These are phyloP conservation scores for Clanis bilineata DNA, from an alignment of 2,888 invertebrate species.

Conservation along the genomic window DNA sequence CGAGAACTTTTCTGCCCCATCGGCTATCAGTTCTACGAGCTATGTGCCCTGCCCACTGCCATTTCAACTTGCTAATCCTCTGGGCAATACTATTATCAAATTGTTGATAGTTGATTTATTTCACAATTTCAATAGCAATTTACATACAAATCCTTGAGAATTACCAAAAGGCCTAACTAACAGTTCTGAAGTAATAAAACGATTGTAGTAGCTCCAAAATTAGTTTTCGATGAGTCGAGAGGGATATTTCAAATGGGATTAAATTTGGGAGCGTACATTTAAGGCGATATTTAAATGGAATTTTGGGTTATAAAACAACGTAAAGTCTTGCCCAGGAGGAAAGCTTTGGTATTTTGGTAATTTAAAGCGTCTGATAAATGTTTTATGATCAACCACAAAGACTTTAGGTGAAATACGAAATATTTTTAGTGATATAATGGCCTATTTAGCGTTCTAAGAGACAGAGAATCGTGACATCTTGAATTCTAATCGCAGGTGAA, in stretches of 20 bases:
- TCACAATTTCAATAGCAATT: not conserved
- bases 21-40: no score
- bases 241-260: not conserved
- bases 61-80: no score
- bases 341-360: not conserved
- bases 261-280: not conserved
- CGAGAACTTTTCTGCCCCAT: no score
- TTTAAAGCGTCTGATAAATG: not conserved
- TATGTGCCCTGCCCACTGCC: no score
- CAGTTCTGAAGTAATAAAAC: not conserved
- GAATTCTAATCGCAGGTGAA: no score
- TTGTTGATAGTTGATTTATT: not conserved
- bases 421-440: not conserved
- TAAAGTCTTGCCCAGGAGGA: not conserved
- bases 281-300: not conserved
- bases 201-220: not conserved
- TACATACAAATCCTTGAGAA: not conserved
- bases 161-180: not conserved
- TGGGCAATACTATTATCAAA: no score
- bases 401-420: not conserved
- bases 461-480: no score
- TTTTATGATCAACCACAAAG: not conserved
- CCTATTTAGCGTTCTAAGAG: no score
- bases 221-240: not conserved
- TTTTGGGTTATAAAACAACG: not conserved